Conservation (phyloP, 2,113 vertebrate genomes). For the Chaetops frenatus region DNA sequence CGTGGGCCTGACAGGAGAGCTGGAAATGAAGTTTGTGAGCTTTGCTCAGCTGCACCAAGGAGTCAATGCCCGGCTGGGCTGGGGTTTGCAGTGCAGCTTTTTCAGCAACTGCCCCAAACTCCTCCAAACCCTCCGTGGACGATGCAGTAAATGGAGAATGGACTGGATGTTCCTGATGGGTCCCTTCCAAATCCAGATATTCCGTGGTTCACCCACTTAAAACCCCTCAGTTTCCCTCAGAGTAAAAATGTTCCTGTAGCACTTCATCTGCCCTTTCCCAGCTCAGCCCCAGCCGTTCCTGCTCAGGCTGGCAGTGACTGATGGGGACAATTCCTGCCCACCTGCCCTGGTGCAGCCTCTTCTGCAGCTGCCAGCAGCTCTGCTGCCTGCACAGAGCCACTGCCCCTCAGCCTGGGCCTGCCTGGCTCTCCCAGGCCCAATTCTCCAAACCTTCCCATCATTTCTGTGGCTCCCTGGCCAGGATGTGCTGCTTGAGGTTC, state of each 20-base stretch:
- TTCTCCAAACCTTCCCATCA: neutral
- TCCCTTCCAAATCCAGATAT: neutral
- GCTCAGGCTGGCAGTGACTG: neutral
- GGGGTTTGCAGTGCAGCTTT: neutral
- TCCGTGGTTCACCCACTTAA: neutral
- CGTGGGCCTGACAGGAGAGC: neutral
- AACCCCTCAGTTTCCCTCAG: neutral
- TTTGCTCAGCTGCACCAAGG: neutral
- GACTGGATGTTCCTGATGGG: neutral
- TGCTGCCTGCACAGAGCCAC: neutral
- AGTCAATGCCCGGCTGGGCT: neutral
- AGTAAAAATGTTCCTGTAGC: neutral
- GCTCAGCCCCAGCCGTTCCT: neutral
- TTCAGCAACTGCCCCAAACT: neutral
- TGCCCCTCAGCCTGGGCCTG: neutral
- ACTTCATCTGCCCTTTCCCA: neutral
- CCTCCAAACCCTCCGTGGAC: neutral
- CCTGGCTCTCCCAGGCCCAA: neutral
- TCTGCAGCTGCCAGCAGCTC: neutral
- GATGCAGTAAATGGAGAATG: neutral
- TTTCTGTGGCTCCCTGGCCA: neutral
- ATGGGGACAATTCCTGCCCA: neutral
- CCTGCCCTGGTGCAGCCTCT: neutral
- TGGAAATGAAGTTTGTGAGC: conserved; percentile 29
- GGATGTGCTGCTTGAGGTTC: neutral